Conservation (phyloP, 2,797 vertebrate genomes). For the Dipus sagitta region DNA sequence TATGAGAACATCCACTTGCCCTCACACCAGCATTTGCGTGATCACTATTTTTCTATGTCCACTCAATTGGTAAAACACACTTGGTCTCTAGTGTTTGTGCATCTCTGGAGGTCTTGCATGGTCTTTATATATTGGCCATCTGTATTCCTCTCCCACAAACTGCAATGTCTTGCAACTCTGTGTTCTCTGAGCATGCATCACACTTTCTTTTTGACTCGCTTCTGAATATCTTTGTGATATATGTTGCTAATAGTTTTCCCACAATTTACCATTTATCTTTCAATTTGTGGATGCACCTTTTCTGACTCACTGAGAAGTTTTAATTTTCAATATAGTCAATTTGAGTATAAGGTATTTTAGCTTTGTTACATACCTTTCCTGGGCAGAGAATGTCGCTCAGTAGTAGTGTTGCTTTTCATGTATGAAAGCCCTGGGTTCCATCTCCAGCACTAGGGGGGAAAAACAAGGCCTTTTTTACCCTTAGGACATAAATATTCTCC, state of each 20-base stretch:
- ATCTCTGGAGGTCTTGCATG: background rate
- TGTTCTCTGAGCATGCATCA: background rate
- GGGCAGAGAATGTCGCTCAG: background rate
- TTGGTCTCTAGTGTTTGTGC: background rate
- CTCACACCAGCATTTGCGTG: background rate
- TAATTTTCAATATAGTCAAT: background rate
- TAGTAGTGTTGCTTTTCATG: background rate
- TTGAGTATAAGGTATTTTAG: background rate
- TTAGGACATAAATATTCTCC: background rate
- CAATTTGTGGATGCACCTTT: background rate
- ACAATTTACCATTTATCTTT: background rate
- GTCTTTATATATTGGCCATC: background rate
- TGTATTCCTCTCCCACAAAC: background rate
- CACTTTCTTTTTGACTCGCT: background rate
- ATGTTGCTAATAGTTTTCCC: background rate
- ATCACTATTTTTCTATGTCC: background rate
- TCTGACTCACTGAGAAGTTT: background rate
- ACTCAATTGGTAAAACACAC: constrained; percentile 12
- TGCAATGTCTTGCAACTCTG: background rate
- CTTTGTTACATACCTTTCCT: background rate
- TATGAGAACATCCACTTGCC: background rate
- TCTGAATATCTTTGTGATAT: background rate
- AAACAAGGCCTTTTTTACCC: background rate
- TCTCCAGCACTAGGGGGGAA: background rate
- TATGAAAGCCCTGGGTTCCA: background rate